Percentiles rank a stretch among this genome's conserved stretches.
Evolutionary conservation across 2,888 invertebrate species (phyloP).

Genomic region (Xestobium rufovillosum): DNA sequence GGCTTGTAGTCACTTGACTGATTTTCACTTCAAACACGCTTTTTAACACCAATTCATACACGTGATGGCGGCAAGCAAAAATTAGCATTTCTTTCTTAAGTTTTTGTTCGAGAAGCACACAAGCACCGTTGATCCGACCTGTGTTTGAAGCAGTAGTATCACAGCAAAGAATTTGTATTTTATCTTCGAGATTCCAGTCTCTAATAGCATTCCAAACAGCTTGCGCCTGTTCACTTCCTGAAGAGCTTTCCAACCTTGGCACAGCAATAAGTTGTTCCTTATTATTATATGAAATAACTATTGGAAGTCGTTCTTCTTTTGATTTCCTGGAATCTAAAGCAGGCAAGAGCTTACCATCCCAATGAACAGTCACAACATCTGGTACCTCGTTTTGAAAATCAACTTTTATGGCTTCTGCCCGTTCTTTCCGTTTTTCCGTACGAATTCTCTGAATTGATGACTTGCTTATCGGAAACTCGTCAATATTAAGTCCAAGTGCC

Average conservation of each 20-base stretch:
- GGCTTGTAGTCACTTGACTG: conserved; percentile 22
- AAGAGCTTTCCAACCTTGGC: conserved; percentile 25
- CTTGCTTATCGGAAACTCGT: conserved; percentile 28
- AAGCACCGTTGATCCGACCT: conserved; percentile 24
- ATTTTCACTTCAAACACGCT: conserved; percentile 21
- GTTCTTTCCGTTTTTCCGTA: conserved; percentile 21
- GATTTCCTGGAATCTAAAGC: conserved; percentile 22
- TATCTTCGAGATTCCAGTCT: conserved; percentile 20
- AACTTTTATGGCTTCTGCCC: conserved; percentile 29
- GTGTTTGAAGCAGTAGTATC: conserved; percentile 21
- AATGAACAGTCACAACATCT: conserved; percentile 28
- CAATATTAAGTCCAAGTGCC: conserved; percentile 22
- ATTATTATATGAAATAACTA: conserved; percentile 23
- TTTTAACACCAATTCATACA: conserved; percentile 25
- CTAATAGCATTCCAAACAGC: conserved; percentile 23
- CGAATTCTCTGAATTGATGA: conserved; percentile 29
- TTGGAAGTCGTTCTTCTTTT: conserved; percentile 28
- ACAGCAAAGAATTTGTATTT: conserved; percentile 12
- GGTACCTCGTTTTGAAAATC: conserved; percentile 32
- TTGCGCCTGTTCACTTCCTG: conserved; percentile 22
- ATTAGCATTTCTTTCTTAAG: conserved; percentile 7
- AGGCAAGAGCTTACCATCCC: conserved; percentile 32
- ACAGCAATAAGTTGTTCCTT: conserved; percentile 28
- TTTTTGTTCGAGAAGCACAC: conserved; percentile 26
- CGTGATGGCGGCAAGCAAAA: conserved; percentile 15